Conservation (phyloP, 1,140 invertebrate genomes). For the Drosophila elegans region DNA sequence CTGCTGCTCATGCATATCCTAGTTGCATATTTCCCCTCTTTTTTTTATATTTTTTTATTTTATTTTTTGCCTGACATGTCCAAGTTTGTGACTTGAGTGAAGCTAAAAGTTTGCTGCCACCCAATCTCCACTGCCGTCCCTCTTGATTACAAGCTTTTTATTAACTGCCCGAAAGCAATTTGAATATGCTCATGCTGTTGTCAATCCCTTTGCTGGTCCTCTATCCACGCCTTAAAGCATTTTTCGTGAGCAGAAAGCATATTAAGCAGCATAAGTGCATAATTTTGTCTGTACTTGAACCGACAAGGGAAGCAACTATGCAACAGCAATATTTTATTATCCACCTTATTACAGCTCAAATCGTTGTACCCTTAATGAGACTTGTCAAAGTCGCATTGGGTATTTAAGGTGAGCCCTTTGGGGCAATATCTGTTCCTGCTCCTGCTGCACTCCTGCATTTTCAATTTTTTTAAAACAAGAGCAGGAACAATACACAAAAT, state of each 20-base stretch:
- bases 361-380: conserved; percentile 7
- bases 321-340: conserved; percentile 10
- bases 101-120: conserved; percentile 50
- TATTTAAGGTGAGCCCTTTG: conserved; percentile 1
- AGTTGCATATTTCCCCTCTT: conserved; percentile 62
- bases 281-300: conserved; percentile 33
- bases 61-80: conserved; percentile 48
- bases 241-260: conserved; percentile 37
- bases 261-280: conserved; percentile 60
- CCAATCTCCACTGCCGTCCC: conserved; percentile 20
- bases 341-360: background rate
- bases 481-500: conserved; percentile 2
- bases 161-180: conserved; percentile 79
- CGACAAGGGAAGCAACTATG: background rate
- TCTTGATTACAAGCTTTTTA: conserved; percentile 80
- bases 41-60: conserved; percentile 20
- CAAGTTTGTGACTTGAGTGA: conserved; percentile 70
- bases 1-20: conserved; percentile 74
- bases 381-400: background rate
- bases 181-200: conserved; percentile 68
- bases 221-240: conserved; percentile 40
- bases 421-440: background rate
- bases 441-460: conserved; percentile 17
- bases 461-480: conserved; percentile 12
- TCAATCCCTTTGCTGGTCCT: conserved; percentile 48